Conservation (phyloP, 2,113 vertebrate species). For the Carettochelys insculpta region DNA sequence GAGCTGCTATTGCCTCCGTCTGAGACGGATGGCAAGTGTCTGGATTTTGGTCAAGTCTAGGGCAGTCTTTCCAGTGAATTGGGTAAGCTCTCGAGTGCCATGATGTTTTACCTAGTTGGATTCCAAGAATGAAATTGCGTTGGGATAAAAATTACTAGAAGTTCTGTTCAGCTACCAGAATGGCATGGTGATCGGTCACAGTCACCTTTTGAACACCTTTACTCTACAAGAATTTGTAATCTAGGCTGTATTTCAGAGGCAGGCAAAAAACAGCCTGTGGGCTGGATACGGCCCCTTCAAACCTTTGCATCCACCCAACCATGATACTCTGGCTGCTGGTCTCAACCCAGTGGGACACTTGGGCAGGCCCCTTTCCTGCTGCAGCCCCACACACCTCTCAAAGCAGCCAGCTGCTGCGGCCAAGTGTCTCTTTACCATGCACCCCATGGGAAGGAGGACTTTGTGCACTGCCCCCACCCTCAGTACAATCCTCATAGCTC, state of each 20-base stretch:
- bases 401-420: too few species aligned
- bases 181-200: not conserved
- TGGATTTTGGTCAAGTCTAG: not conserved
- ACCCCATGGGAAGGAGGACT: too few species aligned
- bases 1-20: not conserved
- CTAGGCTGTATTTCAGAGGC: not conserved
- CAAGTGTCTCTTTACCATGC: too few species aligned
- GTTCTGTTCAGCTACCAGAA: not conserved
- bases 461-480: too few species aligned
- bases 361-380: too few species aligned
- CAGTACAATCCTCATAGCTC: too few species aligned
- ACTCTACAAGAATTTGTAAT: not conserved
- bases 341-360: too few species aligned
- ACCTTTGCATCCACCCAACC: too few species aligned
- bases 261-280: too few species aligned
- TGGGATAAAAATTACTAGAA: not conserved
- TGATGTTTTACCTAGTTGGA: not conserved
- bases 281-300: too few species aligned
- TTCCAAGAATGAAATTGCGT: not conserved
- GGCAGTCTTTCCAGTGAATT: not conserved
- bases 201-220: not conserved
- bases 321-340: too few species aligned
- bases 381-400: too few species aligned
- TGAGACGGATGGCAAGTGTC: not conserved
- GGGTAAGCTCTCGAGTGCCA: not conserved